Conservation (phyloP, 53 echinoderm and acorn worm species). For the Pentamera pediparva region DNA sequence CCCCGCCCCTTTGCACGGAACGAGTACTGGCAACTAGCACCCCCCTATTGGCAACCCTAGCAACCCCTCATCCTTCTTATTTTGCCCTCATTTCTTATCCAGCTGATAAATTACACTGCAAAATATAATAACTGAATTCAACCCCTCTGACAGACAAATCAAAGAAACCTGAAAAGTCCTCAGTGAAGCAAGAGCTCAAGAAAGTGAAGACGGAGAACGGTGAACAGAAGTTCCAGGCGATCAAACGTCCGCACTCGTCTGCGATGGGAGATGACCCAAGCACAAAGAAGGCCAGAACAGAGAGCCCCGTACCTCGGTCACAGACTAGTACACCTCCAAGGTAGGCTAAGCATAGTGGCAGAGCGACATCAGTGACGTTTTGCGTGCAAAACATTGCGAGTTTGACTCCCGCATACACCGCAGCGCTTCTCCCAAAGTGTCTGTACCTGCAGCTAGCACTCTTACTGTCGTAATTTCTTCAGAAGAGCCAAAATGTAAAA, state of each 20-base stretch:
- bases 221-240: conserved; percentile 7
- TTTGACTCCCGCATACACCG: no score
- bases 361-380: no score
- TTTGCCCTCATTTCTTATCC: neutral
- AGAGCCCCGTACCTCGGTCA: conserved; percentile 46
- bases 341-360: conserved; percentile 48
- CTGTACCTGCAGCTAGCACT: no score
- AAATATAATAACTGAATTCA: neutral
- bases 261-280: conserved; percentile 32
- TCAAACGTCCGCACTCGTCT: neutral
- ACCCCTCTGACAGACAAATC: neutral
- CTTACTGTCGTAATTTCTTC: no score
- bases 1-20: no score
- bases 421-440: no score
- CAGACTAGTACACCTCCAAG: conserved; percentile 53
- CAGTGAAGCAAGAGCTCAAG: conserved; percentile 1
- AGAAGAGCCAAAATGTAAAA: no score
- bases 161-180: neutral
- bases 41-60: neutral
- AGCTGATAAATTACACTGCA: neutral
- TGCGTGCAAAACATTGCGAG: no score
- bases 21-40: no score
- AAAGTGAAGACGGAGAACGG: conserved; percentile 3
- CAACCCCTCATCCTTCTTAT: neutral
- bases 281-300: conserved; percentile 56